Conservation (phyloP, 92 coral and sea anemone genomes). For the Pocillopora meandrina region DNA sequence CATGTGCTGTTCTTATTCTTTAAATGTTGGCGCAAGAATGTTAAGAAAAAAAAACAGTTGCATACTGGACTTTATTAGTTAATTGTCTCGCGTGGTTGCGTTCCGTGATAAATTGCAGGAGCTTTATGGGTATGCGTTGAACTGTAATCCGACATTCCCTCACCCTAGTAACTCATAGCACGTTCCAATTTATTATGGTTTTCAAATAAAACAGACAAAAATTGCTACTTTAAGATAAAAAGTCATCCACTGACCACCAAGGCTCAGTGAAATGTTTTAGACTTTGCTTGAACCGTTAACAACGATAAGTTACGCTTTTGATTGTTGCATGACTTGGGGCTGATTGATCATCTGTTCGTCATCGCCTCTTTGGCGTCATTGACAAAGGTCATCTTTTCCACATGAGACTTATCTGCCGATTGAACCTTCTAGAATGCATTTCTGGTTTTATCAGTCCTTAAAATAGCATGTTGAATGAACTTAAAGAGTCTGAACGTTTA, state of each 20-base stretch:
- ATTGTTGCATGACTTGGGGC: neutral
- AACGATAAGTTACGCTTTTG: neutral
- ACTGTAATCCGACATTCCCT: neutral
- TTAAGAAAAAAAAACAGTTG: neutral
- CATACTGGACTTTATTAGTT: neutral
- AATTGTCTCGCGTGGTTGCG: neutral
- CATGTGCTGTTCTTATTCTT: neutral
- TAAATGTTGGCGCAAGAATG: neutral
- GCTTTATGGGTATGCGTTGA: neutral
- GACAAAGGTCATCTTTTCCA: conserved; percentile 29
- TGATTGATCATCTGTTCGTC: neutral
- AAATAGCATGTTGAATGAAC: neutral
- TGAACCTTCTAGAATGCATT: conserved; percentile 11
- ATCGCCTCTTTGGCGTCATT: neutral
- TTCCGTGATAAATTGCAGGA: conserved; percentile 7
- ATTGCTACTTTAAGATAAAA: neutral
- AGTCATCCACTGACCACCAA: neutral
- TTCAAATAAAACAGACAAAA: neutral
- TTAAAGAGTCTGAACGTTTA: neutral
- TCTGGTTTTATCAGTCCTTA: neutral
- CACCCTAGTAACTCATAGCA: neutral
- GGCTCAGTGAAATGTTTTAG: neutral
- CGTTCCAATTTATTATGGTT: neutral
- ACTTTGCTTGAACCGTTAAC: neutral
- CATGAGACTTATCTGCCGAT: neutral